phyloP scores from a whole-genome alignment of 2,888 invertebrate species.

The Heliconius ethilla region DNA sequence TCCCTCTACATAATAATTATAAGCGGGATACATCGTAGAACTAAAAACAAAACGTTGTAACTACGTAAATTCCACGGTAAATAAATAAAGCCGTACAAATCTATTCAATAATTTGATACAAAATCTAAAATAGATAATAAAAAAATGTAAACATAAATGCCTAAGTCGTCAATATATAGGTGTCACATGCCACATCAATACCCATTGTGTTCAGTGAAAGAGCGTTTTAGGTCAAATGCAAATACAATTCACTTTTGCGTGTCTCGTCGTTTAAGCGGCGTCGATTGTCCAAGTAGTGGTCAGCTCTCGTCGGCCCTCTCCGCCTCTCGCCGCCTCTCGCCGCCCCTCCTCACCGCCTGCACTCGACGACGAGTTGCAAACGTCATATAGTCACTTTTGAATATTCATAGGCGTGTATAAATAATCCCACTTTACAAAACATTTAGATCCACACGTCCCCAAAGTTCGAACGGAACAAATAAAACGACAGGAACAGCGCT shows the following conservation, averaged over 20 bases:
- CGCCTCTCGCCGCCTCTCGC: constrained; percentile 53
- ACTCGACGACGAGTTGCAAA: constrained; percentile 70
- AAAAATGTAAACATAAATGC: not conserved
- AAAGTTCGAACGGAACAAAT: constrained; percentile 29
- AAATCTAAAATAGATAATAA: not conserved
- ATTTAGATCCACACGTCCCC: constrained; percentile 26
- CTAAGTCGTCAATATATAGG: not conserved
- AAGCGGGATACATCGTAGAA: not conserved
- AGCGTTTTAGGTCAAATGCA: constrained; percentile 75
- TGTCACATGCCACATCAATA: constrained; percentile 29
- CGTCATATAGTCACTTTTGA: constrained; percentile 71
- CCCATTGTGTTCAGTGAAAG: constrained; percentile 54
- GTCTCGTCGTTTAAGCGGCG: constrained; percentile 58
- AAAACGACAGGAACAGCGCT: not conserved
- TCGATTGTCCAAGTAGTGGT: constrained; percentile 15
- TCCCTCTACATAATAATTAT: not conserved
- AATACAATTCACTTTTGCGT: constrained; percentile 74
- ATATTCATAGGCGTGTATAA: constrained; percentile 73
- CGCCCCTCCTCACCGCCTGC: constrained; percentile 23
- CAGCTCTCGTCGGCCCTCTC: constrained; percentile 22
- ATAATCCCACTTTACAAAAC: constrained; percentile 58
- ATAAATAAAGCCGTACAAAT: not conserved
- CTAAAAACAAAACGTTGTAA: not conserved
- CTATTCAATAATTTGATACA: not conserved
- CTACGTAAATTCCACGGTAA: too few relatives aligned